Evolutionary conservation across 2,888 invertebrate genomes (phyloP).

Genomic region (Pristionchus mayeri): DNA sequence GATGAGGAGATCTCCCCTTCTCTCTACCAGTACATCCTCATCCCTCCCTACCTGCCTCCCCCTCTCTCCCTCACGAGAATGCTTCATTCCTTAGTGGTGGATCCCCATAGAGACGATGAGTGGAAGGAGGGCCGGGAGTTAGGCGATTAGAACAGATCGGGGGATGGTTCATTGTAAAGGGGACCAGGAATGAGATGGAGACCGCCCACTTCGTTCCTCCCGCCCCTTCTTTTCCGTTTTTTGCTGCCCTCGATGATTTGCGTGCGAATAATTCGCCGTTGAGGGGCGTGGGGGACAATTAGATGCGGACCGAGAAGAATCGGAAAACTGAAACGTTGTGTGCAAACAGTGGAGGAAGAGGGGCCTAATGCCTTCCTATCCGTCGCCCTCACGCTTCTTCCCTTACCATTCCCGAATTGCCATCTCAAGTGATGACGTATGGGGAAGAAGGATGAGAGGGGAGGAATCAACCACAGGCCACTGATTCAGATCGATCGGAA

Average conservation of each 20-base stretch:
- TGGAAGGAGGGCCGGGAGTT: too few species aligned
- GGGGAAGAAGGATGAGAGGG: background rate
- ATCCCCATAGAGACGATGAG: background rate
- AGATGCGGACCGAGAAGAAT: slow-evolving; percentile 9
- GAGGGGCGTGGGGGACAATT: background rate
- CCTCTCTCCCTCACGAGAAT: slow-evolving; percentile 12
- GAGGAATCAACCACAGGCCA: background rate
- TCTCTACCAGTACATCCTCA: slow-evolving; percentile 9
- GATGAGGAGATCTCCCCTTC: background rate
- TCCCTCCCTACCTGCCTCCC: too few species aligned
- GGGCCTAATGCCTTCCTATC: slow-evolving; percentile 27
- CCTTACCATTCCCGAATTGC: slow-evolving; percentile 33
- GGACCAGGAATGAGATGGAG: background rate
- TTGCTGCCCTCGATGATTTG: slow-evolving; percentile 33
- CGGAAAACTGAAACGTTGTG: slow-evolving; percentile 10
- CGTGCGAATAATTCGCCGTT: slow-evolving; percentile 10
- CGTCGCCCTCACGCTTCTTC: slow-evolving; percentile 8
- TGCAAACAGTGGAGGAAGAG: slow-evolving; percentile 4
- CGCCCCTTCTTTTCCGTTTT: background rate
- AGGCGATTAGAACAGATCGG: too few species aligned
- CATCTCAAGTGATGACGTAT: slow-evolving; percentile 12
- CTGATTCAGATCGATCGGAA: slow-evolving; percentile 28
- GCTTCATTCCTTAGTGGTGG: background rate
- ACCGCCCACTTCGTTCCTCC: slow-evolving; percentile 24
- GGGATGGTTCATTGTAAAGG: too few species aligned